These are phyloP conservation scores for Myotis myotis DNA, from an alignment of 2,797 vertebrate species.

Conservation along the genomic window DNA sequence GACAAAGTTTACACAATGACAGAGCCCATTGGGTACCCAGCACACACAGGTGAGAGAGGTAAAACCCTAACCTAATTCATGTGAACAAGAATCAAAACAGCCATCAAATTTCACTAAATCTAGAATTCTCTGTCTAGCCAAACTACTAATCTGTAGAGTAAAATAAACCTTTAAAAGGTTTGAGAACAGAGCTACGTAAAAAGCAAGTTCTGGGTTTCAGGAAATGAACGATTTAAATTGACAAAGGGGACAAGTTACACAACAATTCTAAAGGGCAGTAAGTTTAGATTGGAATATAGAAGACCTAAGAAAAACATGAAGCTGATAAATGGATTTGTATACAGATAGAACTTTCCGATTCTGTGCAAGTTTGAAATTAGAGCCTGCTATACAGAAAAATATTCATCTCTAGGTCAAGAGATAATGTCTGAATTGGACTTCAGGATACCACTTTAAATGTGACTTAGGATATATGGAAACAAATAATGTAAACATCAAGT, in stretches of 20 bases:
- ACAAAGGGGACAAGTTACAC: not conserved
- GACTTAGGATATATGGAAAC: not conserved
- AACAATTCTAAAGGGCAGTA: not conserved
- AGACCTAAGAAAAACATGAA: conserved; percentile 32
- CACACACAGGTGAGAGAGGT: not conserved
- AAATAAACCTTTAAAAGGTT: not conserved
- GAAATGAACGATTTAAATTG: not conserved
- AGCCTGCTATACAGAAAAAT: not conserved
- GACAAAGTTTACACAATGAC: not conserved
- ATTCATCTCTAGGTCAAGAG: not conserved
- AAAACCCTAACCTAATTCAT: not conserved
- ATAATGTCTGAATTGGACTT: not conserved
- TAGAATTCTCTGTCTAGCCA: not conserved
- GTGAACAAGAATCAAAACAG: not conserved
- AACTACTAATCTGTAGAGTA: not conserved
- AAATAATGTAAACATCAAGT: not conserved
- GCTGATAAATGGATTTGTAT: not conserved
- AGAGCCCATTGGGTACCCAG: not conserved
- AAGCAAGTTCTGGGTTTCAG: not conserved
- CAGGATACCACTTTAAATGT: not conserved
- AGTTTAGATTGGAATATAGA: not conserved
- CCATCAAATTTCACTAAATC: not conserved
- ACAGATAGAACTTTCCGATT: not conserved
- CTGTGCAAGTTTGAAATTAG: not conserved
- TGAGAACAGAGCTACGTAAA: not conserved